These are phyloP conservation scores for Orthonyx spaldingii DNA, from an alignment of 2,113 vertebrate species.

Conservation along the genomic window DNA sequence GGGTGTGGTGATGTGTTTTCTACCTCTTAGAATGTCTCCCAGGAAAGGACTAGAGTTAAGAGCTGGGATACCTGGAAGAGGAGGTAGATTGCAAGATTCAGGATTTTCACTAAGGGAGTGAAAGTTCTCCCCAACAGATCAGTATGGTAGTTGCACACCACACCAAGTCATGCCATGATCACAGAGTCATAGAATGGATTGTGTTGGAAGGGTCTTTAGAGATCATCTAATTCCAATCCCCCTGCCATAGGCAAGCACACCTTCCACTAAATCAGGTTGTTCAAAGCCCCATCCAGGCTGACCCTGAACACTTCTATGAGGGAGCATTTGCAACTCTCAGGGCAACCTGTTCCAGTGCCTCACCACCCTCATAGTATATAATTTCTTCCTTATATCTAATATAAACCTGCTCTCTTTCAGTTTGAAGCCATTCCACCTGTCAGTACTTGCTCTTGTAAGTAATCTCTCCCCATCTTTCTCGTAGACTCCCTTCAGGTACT, in stretches of 20 bases:
- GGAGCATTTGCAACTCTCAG: neutral
- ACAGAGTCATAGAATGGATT: neutral
- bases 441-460: neutral
- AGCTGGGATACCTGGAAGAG: neutral
- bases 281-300: neutral
- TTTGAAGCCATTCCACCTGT: neutral
- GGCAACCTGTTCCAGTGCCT: neutral
- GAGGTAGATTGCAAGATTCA: neutral
- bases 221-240: neutral
- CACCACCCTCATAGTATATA: neutral
- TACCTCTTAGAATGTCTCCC: neutral
- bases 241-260: neutral
- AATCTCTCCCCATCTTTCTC: neutral
- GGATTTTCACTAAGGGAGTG: neutral
- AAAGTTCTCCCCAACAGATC: neutral
- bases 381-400: neutral
- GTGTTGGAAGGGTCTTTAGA: neutral
- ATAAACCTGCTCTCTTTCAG: neutral
- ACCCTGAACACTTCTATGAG: neutral
- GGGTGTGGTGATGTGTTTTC: neutral
- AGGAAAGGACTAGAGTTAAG: neutral
- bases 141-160: neutral
- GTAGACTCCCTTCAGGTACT: neutral
- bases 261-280: neutral
- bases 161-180: neutral